Conservation (phyloP, 2,888 invertebrate species). For the Punctoribates punctum region DNA sequence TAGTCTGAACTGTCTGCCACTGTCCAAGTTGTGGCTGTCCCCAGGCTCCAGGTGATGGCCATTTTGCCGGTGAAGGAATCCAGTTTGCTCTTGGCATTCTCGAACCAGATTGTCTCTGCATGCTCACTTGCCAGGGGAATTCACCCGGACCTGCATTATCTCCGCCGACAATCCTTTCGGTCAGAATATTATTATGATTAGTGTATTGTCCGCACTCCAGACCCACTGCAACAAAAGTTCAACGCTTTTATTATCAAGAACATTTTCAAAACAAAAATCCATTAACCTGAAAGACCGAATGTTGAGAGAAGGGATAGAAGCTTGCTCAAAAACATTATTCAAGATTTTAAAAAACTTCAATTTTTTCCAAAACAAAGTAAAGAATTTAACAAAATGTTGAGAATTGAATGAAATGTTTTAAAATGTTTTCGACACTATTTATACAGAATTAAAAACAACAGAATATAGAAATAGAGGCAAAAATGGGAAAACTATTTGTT, state of each 20-base stretch:
- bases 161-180: slow-evolving; percentile 35
- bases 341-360: too few species aligned
- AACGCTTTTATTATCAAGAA: not conserved
- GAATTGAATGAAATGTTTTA: too few species aligned
- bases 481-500: not conserved
- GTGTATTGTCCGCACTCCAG: slow-evolving; percentile 28
- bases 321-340: too few species aligned
- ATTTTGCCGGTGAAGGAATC: not conserved
- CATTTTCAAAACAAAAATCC: not conserved
- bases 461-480: not conserved
- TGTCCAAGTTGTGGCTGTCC: not conserved
- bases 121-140: slow-evolving; percentile 42
- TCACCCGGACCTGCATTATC: slow-evolving; percentile 22
- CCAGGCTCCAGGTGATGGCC: not conserved
- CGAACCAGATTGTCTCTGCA: not conserved
- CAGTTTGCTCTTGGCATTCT: not conserved
- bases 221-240: not conserved
- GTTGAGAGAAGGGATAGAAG: too few species aligned
- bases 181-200: not conserved
- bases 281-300: not conserved
- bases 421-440: too few species aligned
- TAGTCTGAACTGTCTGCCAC: not conserved
- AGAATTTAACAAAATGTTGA: too few species aligned
- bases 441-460: too few species aligned
- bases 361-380: too few species aligned